phyloP scores from a whole-genome alignment of 1,140 invertebrate genomes.

The Forficula auricularia region DNA sequence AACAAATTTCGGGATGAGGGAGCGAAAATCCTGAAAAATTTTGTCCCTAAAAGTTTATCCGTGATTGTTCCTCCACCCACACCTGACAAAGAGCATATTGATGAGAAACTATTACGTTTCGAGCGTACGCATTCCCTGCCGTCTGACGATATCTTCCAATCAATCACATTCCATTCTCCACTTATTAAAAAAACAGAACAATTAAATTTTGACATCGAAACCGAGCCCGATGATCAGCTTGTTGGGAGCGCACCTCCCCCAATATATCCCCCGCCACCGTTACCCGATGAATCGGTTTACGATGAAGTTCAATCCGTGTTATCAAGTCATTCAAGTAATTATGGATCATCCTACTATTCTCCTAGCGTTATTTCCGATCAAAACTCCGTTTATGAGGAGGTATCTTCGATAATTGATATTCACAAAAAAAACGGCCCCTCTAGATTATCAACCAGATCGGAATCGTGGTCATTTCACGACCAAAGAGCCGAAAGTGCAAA shows the following conservation, averaged over 20 bases:
- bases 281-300: slow-evolving; percentile 36
- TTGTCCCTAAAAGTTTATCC: slow-evolving; percentile 13
- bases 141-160: slow-evolving; percentile 27
- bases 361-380: background rate
- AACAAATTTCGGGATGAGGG: slow-evolving; percentile 15
- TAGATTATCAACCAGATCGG: no score
- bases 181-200: slow-evolving; percentile 13
- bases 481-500: no score
- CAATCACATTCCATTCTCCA: slow-evolving; percentile 30
- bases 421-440: no score
- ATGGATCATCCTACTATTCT: background rate
- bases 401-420: no score
- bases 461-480: no score
- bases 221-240: slow-evolving; percentile 11
- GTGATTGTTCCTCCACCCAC: slow-evolving; percentile 6
- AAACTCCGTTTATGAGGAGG: no score
- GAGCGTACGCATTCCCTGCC: slow-evolving; percentile 25
- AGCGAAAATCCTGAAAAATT: slow-evolving; percentile 15
- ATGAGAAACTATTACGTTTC: slow-evolving; percentile 5
- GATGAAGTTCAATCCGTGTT: slow-evolving; percentile 32
- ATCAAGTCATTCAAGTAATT: slow-evolving; percentile 23
- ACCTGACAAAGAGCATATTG: slow-evolving; percentile 4
- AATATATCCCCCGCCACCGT: slow-evolving; percentile 36
- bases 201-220: slow-evolving; percentile 3
- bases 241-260: slow-evolving; percentile 30